Conservation (phyloP, 2,113 vertebrate species). For the Archocentrus centrarchus region DNA sequence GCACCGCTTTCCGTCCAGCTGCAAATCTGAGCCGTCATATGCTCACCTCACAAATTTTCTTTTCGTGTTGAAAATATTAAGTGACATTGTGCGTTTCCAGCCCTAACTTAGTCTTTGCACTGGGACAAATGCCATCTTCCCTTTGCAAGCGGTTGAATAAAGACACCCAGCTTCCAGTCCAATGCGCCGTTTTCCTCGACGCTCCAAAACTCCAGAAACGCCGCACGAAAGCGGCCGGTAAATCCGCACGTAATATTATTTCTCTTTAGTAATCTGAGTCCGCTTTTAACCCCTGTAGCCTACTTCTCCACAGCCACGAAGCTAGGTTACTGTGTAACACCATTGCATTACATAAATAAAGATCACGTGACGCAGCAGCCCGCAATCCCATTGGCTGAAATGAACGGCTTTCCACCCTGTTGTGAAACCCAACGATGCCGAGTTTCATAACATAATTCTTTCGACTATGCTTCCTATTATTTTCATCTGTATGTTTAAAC, state of each 20-base stretch:
- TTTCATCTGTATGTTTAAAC: background rate
- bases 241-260: background rate
- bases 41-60: conserved; percentile 2
- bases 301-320: conserved; percentile 5
- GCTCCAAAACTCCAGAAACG: conserved; percentile 35
- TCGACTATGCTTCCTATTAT: conserved; percentile 12
- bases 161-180: conserved; percentile 33
- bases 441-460: conserved; percentile 81
- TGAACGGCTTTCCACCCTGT: conserved; percentile 66
- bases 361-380: conserved; percentile 71
- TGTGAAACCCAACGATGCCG: conserved; percentile 77
- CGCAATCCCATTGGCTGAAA: conserved; percentile 71
- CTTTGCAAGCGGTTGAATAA: conserved; percentile 20
- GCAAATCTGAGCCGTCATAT: background rate
- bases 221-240: background rate
- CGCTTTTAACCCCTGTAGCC: conserved; percentile 17
- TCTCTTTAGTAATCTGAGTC: background rate
- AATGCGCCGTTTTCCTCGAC: conserved; percentile 1
- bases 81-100: conserved; percentile 15
- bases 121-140: conserved; percentile 41
- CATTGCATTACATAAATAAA: conserved; percentile 83
- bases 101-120: conserved; percentile 45
- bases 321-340: conserved; percentile 68
- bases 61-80: background rate
- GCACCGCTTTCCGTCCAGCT: background rate